phyloP scores from a whole-genome alignment of 2,797 vertebrate species.

The Clarias fuscus region DNA sequence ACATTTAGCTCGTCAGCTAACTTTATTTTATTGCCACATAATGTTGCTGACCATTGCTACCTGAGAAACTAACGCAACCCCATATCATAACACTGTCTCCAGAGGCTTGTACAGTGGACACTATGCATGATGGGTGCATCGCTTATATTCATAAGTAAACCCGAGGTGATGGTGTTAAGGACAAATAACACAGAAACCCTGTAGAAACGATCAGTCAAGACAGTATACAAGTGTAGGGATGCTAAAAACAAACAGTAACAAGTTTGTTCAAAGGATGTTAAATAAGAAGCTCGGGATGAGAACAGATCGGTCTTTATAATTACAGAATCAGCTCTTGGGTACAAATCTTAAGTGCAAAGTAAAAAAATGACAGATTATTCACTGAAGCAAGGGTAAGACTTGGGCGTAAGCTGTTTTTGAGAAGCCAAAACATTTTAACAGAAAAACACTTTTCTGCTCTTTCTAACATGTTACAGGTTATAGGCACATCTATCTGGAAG shows the following conservation, averaged over 20 bases:
- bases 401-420: background rate
- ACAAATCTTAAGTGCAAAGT: background rate
- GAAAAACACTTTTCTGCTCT: conserved; percentile 4
- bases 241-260: background rate
- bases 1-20: no score
- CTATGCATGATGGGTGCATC: no score
- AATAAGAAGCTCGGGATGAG: background rate
- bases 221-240: background rate
- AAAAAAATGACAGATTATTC: background rate
- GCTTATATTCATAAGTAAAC: background rate
- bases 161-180: background rate
- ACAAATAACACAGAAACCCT: no score
- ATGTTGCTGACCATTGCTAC: no score
- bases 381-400: background rate
- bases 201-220: background rate
- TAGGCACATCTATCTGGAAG: conserved; percentile 95
- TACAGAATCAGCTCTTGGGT: background rate
- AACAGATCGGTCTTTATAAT: background rate
- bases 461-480: conserved; percentile 79
- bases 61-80: no score
- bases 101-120: no score
- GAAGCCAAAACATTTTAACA: background rate
- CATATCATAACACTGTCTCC: no score
- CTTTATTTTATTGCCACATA: no score
- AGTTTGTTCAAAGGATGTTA: background rate